Evolutionary conservation across 2,113 vertebrate genomes (phyloP).

Genomic region (Kryptolebias marmoratus): DNA sequence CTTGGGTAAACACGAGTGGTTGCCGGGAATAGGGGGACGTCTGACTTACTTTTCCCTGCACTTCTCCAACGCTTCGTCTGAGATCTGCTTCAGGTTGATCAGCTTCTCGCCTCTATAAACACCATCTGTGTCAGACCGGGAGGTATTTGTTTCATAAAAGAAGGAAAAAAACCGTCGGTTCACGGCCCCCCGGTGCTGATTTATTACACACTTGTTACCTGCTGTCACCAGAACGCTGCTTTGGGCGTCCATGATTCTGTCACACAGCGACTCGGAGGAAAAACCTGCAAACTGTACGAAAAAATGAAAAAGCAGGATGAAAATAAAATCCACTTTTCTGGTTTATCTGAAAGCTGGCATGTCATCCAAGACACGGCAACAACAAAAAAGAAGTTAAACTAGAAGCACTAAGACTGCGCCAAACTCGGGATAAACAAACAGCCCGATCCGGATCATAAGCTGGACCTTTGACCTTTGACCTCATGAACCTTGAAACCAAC

Average conservation of each 20-base stretch:
- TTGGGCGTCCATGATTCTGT: slow-evolving; percentile 82
- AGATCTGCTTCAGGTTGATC: slow-evolving; percentile 85
- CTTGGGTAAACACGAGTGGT: slow-evolving; percentile 48
- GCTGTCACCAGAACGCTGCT: slow-evolving; percentile 82
- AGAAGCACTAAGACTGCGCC: too few relatives aligned
- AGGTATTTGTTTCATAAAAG: not conserved
- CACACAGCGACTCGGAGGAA: slow-evolving; percentile 83
- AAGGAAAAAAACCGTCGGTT: not conserved
- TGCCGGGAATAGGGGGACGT: slow-evolving; percentile 17
- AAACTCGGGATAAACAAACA: too few relatives aligned
- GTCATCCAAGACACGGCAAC: too few relatives aligned
- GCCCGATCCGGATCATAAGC: too few relatives aligned
- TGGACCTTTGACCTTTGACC: too few relatives aligned
- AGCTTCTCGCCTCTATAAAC: slow-evolving; percentile 85
- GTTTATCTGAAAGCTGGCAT: not conserved
- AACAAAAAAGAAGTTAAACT: too few relatives aligned
- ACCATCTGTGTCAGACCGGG: slow-evolving; percentile 72
- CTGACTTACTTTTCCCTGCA: slow-evolving; percentile 77
- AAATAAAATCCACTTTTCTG: not conserved
- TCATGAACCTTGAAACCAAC: too few relatives aligned
- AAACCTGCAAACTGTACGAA: slow-evolving; percentile 84
- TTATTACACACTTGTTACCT: slow-evolving; percentile 62
- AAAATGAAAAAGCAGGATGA: not conserved
- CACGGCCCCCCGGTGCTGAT: not conserved
- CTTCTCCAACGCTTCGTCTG: slow-evolving; percentile 80